Base-by-base conservation (phyloP, 2,888 invertebrate species). In the Brenthis ino region DNA sequence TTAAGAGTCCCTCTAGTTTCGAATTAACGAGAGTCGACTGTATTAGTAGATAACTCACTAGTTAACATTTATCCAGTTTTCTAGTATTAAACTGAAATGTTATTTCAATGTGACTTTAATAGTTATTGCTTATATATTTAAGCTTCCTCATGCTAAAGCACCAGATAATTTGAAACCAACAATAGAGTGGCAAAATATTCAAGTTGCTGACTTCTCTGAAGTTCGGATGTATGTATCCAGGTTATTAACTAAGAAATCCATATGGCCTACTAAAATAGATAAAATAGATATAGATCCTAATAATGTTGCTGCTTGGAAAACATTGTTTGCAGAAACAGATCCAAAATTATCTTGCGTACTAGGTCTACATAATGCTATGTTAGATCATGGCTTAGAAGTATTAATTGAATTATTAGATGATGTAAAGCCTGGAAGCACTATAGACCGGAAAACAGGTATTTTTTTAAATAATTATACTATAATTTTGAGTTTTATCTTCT, bases 131-230 rank as follows among this genome's bases (percentile, higher is more conserved):
- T 20, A 20, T 3, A 4, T 24, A 13, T 63, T 53, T 20, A 76
- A 90, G 89, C 75, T 80, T 50, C 81, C 82, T 60, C 77, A 79
- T 69, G 81, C 83, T 61, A 74, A 78, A 72, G 85, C 82, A 37
- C 84, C 87, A 64, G 83, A 84, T 48, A 84, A 78, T 73, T 74
- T 93, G 6, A 86, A 86, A 81, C 90, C 91, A 55, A 92, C 92
- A 51, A 87, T 86, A 68, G 94, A 95, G 78, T 96, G 96, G 96
- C 96, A 96, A 85, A 92, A 94, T 70, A 87, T 93, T 70, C 95
- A 96, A 85, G 87, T 96, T 2, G 93, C 94, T 11, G 94, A 96
- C 76, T 96, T 96, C 84, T 94, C 95, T 8, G 86, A 94, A 55
- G 80, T 95, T 3, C 91, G 96, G 78, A 86, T 94, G 80, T 94